phyloP scores from a whole-genome alignment of 2,888 invertebrate species.

The Eurois occulta region DNA sequence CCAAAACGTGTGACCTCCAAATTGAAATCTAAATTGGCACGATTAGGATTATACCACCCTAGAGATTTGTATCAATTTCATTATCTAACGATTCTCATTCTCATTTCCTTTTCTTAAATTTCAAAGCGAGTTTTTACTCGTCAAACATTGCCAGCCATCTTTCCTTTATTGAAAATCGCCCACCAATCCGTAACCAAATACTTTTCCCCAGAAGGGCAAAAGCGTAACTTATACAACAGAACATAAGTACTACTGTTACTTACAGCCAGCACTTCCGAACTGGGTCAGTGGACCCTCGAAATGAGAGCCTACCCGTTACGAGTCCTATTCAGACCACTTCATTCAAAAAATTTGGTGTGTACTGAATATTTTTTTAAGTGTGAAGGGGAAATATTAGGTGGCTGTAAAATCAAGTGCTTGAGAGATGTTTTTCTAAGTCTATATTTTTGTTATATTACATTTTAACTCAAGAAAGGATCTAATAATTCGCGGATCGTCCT shows the following conservation, averaged over 20 bases:
- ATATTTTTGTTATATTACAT: not conserved
- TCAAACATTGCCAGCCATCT: not conserved
- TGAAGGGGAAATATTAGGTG: not conserved
- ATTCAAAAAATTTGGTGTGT: conserved; percentile 38
- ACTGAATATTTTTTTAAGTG: conserved; percentile 31
- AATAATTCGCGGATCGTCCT: not conserved
- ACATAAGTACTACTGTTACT: conserved; percentile 31
- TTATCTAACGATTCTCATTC: not conserved
- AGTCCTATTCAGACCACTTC: conserved; percentile 38
- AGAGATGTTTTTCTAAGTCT: not conserved
- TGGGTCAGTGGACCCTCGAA: conserved; percentile 52
- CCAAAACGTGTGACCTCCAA: too few relatives aligned
- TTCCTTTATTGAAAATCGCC: not conserved
- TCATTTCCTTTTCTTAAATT: not conserved
- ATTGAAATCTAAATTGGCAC: too few relatives aligned
- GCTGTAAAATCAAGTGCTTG: not conserved
- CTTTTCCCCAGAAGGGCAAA: not conserved
- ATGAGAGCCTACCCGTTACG: conserved; percentile 35
- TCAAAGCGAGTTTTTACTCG: not conserved
- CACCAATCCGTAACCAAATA: not conserved
- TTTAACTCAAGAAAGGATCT: not conserved
- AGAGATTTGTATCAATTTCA: too few relatives aligned
- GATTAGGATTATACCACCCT: too few relatives aligned
- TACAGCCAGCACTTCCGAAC: conserved; percentile 30
- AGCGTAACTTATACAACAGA: conserved; percentile 2